Conservation (phyloP, 2,888 invertebrate species). For the Nysson spinosus region DNA sequence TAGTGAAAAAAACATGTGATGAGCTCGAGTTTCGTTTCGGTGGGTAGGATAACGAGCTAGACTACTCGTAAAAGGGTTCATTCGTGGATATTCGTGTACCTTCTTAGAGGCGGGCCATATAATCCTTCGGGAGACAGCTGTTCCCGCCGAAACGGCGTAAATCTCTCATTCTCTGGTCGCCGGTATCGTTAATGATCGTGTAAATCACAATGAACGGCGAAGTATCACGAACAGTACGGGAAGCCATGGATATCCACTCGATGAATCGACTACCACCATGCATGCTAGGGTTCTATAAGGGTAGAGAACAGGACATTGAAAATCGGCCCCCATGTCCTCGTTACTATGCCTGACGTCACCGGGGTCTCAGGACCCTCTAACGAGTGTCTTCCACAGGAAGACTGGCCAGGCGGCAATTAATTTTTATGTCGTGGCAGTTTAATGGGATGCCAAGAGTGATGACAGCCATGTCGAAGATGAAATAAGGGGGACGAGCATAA, state of each 20-base stretch:
- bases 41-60: slow-evolving; percentile 46
- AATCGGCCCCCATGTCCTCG: slow-evolving; percentile 49
- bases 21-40: slow-evolving; percentile 42
- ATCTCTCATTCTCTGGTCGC: slow-evolving; percentile 43
- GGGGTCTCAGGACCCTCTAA: slow-evolving; percentile 44
- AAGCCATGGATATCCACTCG: slow-evolving; percentile 21
- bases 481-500: slow-evolving; percentile 30
- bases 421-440: slow-evolving; percentile 48
- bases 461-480: slow-evolving; percentile 51
- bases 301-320: slow-evolving; percentile 50
- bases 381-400: slow-evolving; percentile 48
- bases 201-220: slow-evolving; percentile 64
- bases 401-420: slow-evolving; percentile 47
- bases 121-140: slow-evolving; percentile 43
- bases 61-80: slow-evolving; percentile 54
- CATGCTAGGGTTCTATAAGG: slow-evolving; percentile 43
- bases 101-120: slow-evolving; percentile 17
- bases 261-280: slow-evolving; percentile 55
- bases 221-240: slow-evolving; percentile 52
- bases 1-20: slow-evolving; percentile 22
- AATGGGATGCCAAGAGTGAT: slow-evolving; percentile 47
- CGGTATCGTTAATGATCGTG: slow-evolving; percentile 67
- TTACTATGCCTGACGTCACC: slow-evolving; percentile 53
- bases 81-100: slow-evolving; percentile 23
- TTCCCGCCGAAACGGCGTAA: slow-evolving; percentile 53